phyloP scores from a whole-genome alignment of 2,888 invertebrate species.

The Scaptomyza tumidula region DNA sequence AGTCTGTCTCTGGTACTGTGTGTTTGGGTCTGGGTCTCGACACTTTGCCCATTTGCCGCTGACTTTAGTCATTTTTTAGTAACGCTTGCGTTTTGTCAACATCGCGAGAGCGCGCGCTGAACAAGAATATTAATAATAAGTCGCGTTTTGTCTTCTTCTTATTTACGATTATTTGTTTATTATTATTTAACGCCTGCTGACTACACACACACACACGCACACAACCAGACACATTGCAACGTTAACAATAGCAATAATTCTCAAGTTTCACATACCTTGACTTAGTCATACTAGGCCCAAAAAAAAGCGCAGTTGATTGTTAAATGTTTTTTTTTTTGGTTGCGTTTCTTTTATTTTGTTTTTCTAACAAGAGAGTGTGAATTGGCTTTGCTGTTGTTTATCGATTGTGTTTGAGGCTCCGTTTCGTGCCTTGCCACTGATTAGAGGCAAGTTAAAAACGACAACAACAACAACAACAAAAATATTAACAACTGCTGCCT shows the following conservation, averaged over 20 bases:
- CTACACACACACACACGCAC: conserved; percentile 13
- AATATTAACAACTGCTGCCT: conserved; percentile 4
- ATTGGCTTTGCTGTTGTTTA: conserved; percentile 30
- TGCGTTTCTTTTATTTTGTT: neutral
- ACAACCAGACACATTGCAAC: conserved; percentile 7
- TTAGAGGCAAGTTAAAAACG: conserved; percentile 19
- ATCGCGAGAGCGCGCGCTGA: conserved; percentile 71
- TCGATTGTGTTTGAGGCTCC: conserved; percentile 54
- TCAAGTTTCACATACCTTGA: conserved; percentile 65
- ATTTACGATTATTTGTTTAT: conserved; percentile 39
- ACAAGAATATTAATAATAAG: conserved; percentile 17
- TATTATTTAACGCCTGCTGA: conserved; percentile 52
- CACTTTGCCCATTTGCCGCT: conserved; percentile 63
- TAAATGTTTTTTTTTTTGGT: conserved; percentile 23
- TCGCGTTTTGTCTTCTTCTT: conserved; percentile 50
- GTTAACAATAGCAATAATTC: conserved; percentile 39
- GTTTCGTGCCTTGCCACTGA: conserved; percentile 31
- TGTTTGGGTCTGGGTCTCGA: conserved; percentile 54
- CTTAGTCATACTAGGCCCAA: conserved; percentile 47
- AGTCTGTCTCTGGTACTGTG: conserved; percentile 55
- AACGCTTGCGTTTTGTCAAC: conserved; percentile 80
- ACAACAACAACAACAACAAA: neutral
- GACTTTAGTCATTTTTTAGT: conserved; percentile 80
- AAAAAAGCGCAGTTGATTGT: conserved; percentile 39
- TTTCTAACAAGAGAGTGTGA: conserved; percentile 17